Base-by-base conservation (phyloP, 92 coral and sea anemone species). In the Hydrozoanthus gracilis region DNA sequence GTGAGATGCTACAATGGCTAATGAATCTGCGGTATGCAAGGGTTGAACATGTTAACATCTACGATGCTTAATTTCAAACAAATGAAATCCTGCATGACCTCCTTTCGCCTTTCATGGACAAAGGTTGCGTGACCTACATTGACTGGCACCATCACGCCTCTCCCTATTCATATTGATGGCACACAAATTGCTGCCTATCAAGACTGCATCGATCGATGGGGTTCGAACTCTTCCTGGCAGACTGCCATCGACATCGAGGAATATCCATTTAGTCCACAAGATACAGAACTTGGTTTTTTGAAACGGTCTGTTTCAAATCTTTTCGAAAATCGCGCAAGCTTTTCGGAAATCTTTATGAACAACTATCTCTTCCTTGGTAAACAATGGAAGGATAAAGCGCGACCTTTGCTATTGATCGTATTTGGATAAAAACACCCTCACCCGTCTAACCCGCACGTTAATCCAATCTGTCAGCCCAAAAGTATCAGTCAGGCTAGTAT, bases 1-100 rank as follows among this genome's bases (percentile, higher is more conserved):
- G 91, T 3, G 91, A 88, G 83, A 76, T 88, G 88, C 82, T 88
- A 5, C 91, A 88, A 55, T 88, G 91, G 91, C 72, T 88, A 0
- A 65, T 74, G 84, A 83, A 88, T 45, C 84, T 88, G 58, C 84
- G 91, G 17, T 88, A 83, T 74, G 88, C 91, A 13, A 88, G 91
- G 4, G 72, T 88, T 74, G 78, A 88, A 15, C 91, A 88, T 78
- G 87, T 88, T 67, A 83, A 64, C 20, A 58, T 88, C 44, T 88
- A 88, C 77, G 91, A 88, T 55, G 91, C 91, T 14, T 88, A 83
- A 16, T 84, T 88, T 39, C 12, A 17, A 3, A 52, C 73, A 47
- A 83, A 75, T 15, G 91, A 83, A 61, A 83, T 88, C 4, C 91
- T 83, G 51, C 68, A 68, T 75, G 18, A 88, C 84, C 88, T 78